Evolutionary conservation across 2,888 invertebrate species (phyloP), one percentile per base, ranked within the genome.

Genomic region (Cataglyphis rosenhaueri): DNA sequence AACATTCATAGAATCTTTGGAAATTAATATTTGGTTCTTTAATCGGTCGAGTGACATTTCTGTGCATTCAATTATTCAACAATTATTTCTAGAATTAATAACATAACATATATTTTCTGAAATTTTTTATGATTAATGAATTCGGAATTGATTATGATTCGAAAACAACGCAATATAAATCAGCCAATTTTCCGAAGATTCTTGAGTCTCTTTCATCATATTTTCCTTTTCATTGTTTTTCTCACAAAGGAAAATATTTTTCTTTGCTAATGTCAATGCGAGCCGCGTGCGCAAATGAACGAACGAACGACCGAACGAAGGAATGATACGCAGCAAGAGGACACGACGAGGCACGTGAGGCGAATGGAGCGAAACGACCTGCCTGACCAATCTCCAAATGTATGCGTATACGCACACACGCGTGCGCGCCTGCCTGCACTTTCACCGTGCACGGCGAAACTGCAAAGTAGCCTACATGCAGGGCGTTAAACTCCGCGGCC

Each of bases 401-500:
- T 76, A 84, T 82, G 78, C 78, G 68, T 82, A 71, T 57, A 59
- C 70, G 71, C 57, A 66, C 44, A 66, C 71, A 59, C 82, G 70
- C 86, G 66, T 65, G 64, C 55, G 73, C 82, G 86, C 86, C 85
- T 88, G 89, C 86, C 85, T 89, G 88, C 86, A 89, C 89, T 91
- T 91, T 91, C 91, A 91, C 90, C 90, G 84, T 85, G 86, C 88
- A 88, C 87, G 83, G 74, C 85, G 86, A 85, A 88, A 90, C 86
- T 89, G 88, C 88, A 89, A 89, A 90, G 89, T 88, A 89, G 89
- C 89, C 89, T 89, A 87, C 86, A 87, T 85, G 86, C 89, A 85
- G 91, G 89, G 88, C 89, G 90, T 91, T 91, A 91, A 91, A 91
- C 91, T 90, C 88, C 78, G 64, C 84, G 81, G 84, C 82, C 84